These are phyloP conservation scores for Apocheima hispidaria DNA, from an alignment of 2,888 invertebrate genomes.

Conservation along the genomic window DNA sequence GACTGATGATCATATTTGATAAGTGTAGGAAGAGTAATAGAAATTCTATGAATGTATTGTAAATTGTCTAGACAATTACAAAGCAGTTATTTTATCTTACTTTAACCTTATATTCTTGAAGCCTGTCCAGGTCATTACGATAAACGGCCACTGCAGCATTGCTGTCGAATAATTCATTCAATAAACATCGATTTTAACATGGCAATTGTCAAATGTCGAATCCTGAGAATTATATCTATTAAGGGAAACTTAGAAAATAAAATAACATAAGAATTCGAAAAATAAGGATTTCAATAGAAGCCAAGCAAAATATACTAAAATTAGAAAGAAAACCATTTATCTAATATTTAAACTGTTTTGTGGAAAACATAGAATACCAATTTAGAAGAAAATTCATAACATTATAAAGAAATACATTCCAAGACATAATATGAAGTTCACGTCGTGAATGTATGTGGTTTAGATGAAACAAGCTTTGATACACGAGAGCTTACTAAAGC, in stretches of 20 bases:
- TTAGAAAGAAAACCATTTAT: no score
- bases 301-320: neutral
- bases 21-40: no score
- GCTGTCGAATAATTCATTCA: conserved; percentile 24
- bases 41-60: conserved; percentile 2
- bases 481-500: neutral
- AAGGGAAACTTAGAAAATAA: neutral
- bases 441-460: neutral
- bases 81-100: conserved; percentile 37
- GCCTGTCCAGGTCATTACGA: conserved; percentile 53
- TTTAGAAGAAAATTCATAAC: neutral
- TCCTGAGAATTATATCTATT: no score
- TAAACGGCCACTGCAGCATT: conserved; percentile 36
- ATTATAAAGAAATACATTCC: neutral
- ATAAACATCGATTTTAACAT: conserved; percentile 11
- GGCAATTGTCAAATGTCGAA: neutral
- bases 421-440: neutral
- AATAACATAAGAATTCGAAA: neutral
- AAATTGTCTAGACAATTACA: conserved; percentile 3
- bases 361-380: neutral
- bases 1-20: no score
- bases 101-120: conserved; percentile 42
- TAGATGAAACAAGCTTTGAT: neutral
- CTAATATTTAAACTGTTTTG: no score
- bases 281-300: neutral